Percentiles rank a stretch among this genome's conserved stretches.
Conservation (phyloP, 2,888 invertebrate genomes). For the Lithosia quadra region DNA sequence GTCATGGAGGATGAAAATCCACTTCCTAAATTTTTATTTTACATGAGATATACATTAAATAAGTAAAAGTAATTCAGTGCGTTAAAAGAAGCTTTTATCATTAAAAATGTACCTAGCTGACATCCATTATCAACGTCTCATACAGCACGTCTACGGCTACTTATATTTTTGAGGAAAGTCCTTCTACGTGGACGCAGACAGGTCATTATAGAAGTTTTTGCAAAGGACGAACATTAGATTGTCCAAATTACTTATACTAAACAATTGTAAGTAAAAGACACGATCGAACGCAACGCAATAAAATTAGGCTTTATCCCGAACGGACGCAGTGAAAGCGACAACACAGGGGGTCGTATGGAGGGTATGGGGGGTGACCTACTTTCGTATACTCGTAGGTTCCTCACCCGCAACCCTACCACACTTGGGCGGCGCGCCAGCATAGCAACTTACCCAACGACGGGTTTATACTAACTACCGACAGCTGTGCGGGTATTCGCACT, state of each 20-base stretch:
- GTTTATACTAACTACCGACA: conserved; percentile 58
- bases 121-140: background rate
- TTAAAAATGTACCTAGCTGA: background rate
- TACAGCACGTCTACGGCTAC: background rate
- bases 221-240: conserved; percentile 38
- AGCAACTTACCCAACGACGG: conserved; percentile 60
- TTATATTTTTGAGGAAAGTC: background rate
- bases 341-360: conserved; percentile 63
- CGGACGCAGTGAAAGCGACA: conserved; percentile 78
- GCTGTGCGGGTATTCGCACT: conserved; percentile 66
- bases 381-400: conserved; percentile 66
- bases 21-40: too few relatives aligned
- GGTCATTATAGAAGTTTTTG: background rate
- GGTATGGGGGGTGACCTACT: conserved; percentile 72
- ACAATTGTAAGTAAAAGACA: conserved; percentile 66
- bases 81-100: too few relatives aligned
- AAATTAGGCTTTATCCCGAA: conserved; percentile 81
- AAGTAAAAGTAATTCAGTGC: too few relatives aligned
- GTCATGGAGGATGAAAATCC: background rate
- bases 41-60: too few relatives aligned
- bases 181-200: background rate
- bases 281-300: conserved; percentile 79
- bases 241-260: conserved; percentile 62
- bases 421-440: conserved; percentile 54
- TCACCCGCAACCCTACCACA: conserved; percentile 62